Conservation (phyloP, 2,797 vertebrate genomes). For the Hylomyscus alleni region DNA sequence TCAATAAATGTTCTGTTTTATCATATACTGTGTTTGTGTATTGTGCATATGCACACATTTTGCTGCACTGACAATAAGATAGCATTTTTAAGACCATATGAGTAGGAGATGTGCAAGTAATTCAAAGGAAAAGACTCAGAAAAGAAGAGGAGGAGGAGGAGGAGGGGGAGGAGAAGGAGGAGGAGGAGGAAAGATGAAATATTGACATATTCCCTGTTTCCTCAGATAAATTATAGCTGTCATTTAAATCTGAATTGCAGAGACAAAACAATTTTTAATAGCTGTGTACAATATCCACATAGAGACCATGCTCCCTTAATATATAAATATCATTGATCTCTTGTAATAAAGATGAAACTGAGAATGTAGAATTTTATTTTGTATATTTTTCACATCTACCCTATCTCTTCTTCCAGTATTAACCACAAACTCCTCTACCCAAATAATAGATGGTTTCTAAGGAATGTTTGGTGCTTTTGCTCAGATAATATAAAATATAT, state of each 20-base stretch:
- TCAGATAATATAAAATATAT: neutral
- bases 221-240: neutral
- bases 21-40: too few species aligned
- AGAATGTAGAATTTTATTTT: neutral
- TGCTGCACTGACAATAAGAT: too few species aligned
- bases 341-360: conserved; percentile 11
- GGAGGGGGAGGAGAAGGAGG: too few species aligned
- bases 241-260: neutral
- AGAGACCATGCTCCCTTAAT: neutral
- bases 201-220: neutral
- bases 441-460: neutral
- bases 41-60: too few species aligned
- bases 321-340: neutral
- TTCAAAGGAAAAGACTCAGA: too few species aligned
- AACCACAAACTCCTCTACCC: neutral
- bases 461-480: neutral
- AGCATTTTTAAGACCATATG: too few species aligned
- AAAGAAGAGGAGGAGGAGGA: too few species aligned
- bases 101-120: too few species aligned
- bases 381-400: neutral
- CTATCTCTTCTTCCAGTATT: neutral
- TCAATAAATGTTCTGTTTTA: too few species aligned
- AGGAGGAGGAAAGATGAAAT: too few species aligned
- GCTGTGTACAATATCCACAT: neutral
- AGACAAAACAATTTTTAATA: neutral